These are phyloP conservation scores for Meghimatium bilineatum DNA, from an alignment of 2,888 invertebrate species.

Conservation along the genomic window DNA sequence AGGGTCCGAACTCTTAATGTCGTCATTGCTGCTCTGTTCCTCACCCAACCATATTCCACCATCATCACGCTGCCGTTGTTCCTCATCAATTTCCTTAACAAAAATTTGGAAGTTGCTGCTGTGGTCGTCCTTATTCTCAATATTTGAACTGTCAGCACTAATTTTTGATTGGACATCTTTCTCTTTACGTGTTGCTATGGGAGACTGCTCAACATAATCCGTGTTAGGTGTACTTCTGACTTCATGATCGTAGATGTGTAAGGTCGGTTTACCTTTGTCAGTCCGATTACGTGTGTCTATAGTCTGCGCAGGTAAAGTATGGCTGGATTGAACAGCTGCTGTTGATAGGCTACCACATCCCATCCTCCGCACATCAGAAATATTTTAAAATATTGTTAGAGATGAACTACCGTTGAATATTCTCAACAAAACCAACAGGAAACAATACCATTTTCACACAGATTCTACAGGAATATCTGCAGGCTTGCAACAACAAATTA, in stretches of 20 bases:
- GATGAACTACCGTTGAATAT: background rate
- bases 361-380: background rate
- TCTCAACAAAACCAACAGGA: background rate
- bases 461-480: too few relatives aligned
- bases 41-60: slow-evolving; percentile 11
- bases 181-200: background rate
- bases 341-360: slow-evolving; percentile 17
- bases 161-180: background rate
- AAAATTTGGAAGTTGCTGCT: background rate
- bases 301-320: too few relatives aligned
- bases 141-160: background rate
- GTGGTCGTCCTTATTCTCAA: background rate
- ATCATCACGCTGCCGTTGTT: background rate
- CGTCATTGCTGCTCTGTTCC: background rate
- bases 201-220: background rate
- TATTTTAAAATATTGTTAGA: background rate
- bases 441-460: background rate
- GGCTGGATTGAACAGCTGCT: background rate
- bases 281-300: background rate
- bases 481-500: too few relatives aligned
- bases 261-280: background rate
- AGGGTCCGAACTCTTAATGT: background rate
- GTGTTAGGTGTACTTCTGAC: background rate
- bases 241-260: too few relatives aligned
- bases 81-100: slow-evolving; percentile 9